These are phyloP conservation scores for Ctenoplectra terminalis DNA, from an alignment of 1,140 invertebrate species.

Conservation along the genomic window DNA sequence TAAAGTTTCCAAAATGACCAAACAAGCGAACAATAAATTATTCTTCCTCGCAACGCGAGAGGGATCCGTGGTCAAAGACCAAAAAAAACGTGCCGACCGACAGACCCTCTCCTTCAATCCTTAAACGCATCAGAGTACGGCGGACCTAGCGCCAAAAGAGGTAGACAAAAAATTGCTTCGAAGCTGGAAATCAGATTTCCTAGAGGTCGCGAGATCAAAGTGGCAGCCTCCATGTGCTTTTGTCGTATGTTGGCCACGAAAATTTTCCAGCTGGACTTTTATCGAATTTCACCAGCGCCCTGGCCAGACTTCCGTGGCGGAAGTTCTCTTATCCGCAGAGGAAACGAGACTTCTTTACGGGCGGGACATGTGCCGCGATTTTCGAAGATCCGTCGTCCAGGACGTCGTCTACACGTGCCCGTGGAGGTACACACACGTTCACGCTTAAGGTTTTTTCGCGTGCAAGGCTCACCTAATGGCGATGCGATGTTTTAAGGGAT, in stretches of 20 bases:
- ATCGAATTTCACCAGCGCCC: constrained; percentile 41
- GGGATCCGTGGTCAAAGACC: background rate
- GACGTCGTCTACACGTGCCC: background rate
- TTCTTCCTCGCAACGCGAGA: no score
- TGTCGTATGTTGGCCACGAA: constrained; percentile 32
- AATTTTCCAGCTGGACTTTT: constrained; percentile 55
- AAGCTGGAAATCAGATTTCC: constrained; percentile 30
- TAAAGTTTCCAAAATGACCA: background rate
- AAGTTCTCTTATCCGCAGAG: constrained; percentile 57
- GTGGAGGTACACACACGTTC: no score
- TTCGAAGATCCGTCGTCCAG: background rate
- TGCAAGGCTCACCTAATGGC: constrained; percentile 53
- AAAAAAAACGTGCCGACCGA: background rate
- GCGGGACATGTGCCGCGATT: constrained; percentile 39
- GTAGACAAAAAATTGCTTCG: background rate
- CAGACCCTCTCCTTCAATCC: background rate
- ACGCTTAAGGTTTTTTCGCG: background rate
- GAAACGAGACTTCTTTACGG: constrained; percentile 49
- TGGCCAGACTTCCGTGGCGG: constrained; percentile 42
- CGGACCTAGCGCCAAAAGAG: background rate
- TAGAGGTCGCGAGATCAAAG: constrained; percentile 23
- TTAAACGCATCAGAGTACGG: background rate
- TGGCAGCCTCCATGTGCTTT: background rate
- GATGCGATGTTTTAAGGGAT: constrained; percentile 68
- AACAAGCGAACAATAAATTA: background rate